Base-by-base conservation (phyloP, 2,797 vertebrate genomes). In the Cheirogaleus major region DNA sequence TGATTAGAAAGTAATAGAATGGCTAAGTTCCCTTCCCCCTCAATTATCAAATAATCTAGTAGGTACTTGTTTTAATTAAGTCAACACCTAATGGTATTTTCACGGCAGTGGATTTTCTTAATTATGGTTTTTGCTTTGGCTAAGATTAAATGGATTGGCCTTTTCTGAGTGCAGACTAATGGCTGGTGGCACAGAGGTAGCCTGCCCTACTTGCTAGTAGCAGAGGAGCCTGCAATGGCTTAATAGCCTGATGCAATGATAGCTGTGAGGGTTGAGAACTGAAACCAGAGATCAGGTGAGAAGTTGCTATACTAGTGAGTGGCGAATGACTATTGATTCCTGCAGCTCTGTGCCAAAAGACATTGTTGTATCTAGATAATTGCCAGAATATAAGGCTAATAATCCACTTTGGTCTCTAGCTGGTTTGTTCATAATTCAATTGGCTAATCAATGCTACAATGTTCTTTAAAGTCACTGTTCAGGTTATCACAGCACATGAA, bases 371-470 rank as follows among this genome's bases (percentile, higher is more conserved):
- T 45, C 23, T 59, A 93, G n/a, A 52, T 55, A 82, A 86, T n/a
- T n/a, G 59, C 22, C 35, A 35, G 45, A 92, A 92, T 7, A 57
- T 8, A 87, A 85, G 17, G 17, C 35, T 55, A 30, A 86, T 45
- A 52, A 82, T 43, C 8, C 0, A 80, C 32, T 93, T 91, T 88
- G 30, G 15, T 79, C 38, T 96, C 4, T 59, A 89, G 75, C n/a
- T 88, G 20, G 0, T 92, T 89, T 91, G 12, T 45, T 95, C 41
- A 15, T 86, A 93, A 89, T 96, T 89, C 41, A 89, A 52, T n/a
- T 38, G 27, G 20, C 23, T 79, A 95, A 92, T 52, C 6, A 84
- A 90, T n/a, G 22, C 55, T 55, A 43, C 20, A 76, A 20, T 70
- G 50, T 69, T 91, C 35, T 90, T 93, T 82, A 78, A 65, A 72